Base-by-base conservation (phyloP, 2,113 vertebrate genomes). In the Chaetorhynchus papuensis region DNA sequence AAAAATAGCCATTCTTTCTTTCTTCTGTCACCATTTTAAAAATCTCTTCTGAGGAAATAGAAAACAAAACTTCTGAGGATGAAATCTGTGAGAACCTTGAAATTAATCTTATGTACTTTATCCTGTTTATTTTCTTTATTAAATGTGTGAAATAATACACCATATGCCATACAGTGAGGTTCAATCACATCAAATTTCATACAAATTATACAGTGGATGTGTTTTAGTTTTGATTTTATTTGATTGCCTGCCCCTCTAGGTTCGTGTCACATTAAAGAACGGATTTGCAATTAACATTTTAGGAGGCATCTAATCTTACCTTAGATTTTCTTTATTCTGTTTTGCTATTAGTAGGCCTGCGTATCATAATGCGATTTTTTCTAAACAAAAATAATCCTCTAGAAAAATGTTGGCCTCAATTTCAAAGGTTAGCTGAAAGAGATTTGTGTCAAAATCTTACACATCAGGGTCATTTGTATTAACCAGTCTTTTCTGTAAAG, bases 161-260 rank as follows among this genome's bases (percentile, higher is more conserved):
- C 20, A n/a, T 95, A 83, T 93, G 50, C 75, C 85, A 80, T 70
- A 78, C 37, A 86, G 16, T 83, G 37, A 92, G 26, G 53, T 93
- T 96, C 89, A 96, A 96, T 96, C 39, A 64, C 64, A 83, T 96
- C 57, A 88, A 53, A 92, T 95, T 95, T 96, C 83, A 88, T 39
- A 39, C 8, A 13, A 44, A 57, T 17, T 60, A 26, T 52, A 49
- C 27, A 83, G 22, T 69, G 52, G 11, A 52, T 26, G 0, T 45
- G 12, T 33, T 69, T 83, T 41, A 30, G 7, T 78, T 77, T 68
- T 74, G 6, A 3, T 66, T 91, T 90, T 75, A 17, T 72, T 86
- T 91, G 28, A n/a, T 57, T 59, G 44, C 30, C 65, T 94, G 64
- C 20, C 20, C 20, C 69, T 93, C 41, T 84, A 74, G 35, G 49